These are phyloP conservation scores for Thymallus thymallus DNA, from an alignment of 2,113 vertebrate species.

Conservation along the genomic window DNA sequence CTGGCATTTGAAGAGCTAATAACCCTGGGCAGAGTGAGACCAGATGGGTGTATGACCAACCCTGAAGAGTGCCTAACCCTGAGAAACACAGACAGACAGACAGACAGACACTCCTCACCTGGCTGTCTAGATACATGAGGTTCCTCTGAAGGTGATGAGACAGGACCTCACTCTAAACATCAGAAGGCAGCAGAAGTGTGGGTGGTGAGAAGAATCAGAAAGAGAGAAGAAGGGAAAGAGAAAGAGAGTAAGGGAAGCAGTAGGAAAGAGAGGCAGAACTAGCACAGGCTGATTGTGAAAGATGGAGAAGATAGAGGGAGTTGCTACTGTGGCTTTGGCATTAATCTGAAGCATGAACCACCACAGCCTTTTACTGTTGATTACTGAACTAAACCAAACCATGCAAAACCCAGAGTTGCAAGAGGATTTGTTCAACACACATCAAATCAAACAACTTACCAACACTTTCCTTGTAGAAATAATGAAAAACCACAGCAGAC, in stretches of 20 bases:
- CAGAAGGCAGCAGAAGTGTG: slow-evolving; percentile 62
- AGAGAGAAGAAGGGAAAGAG: neutral
- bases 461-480: neutral
- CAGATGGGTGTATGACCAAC: neutral
- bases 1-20: too few species aligned
- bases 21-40: too few species aligned
- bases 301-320: neutral
- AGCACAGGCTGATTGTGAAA: neutral
- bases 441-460: neutral
- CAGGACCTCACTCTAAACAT: slow-evolving; percentile 94
- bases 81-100: neutral
- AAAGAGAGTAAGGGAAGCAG: neutral
- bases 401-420: neutral
- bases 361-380: too few species aligned
- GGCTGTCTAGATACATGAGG: slow-evolving; percentile 94
- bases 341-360: neutral
- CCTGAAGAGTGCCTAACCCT: neutral
- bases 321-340: neutral
- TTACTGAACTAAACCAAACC: neutral
- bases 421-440: neutral
- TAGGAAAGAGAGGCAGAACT: neutral
- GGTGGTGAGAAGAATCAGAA: slow-evolving; percentile 62
- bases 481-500: neutral
- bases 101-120: slow-evolving; percentile 81
- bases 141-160: slow-evolving; percentile 98